These are phyloP conservation scores for Percopsis omiscomaycus DNA, from an alignment of 2,797 vertebrate species.

Conservation along the genomic window DNA sequence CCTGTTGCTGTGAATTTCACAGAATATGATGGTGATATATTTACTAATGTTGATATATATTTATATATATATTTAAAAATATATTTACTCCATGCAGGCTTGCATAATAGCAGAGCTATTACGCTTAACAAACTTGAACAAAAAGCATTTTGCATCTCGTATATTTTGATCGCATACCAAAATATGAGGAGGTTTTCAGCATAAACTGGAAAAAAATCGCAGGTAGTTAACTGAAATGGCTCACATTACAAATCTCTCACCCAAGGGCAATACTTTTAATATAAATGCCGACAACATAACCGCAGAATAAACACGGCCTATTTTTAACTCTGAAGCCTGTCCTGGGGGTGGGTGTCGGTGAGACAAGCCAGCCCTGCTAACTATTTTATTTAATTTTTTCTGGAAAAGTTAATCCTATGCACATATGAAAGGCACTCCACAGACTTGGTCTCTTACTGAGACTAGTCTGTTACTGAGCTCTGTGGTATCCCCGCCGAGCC, in stretches of 20 bases:
- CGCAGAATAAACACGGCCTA: constrained; percentile 14
- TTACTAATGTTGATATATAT: not conserved
- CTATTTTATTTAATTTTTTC: constrained; percentile 8
- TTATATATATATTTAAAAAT: too few species aligned
- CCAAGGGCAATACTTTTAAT: too few species aligned
- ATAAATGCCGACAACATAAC: not conserved
- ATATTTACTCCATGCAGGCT: too few species aligned
- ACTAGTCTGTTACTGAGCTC: constrained; percentile 60
- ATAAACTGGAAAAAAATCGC: too few species aligned
- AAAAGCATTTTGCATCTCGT: too few species aligned
- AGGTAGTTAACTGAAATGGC: too few species aligned
- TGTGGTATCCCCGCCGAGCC: constrained; percentile 71
- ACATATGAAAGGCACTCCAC: constrained; percentile 38
- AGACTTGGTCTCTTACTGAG: constrained; percentile 9
- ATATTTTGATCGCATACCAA: too few species aligned
- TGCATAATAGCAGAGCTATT: too few species aligned
- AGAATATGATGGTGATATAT: not conserved
- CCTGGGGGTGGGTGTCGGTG: constrained; percentile 9
- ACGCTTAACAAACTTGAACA: too few species aligned
- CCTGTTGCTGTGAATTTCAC: constrained; percentile 13
- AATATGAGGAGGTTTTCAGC: too few species aligned
- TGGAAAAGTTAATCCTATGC: constrained; percentile 40
- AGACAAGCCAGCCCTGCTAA: constrained; percentile 40
- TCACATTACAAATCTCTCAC: too few species aligned
- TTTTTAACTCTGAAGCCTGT: constrained; percentile 13